These are phyloP conservation scores for Lucinisca nassula DNA, from an alignment of 2,888 invertebrate species.

Conservation along the genomic window DNA sequence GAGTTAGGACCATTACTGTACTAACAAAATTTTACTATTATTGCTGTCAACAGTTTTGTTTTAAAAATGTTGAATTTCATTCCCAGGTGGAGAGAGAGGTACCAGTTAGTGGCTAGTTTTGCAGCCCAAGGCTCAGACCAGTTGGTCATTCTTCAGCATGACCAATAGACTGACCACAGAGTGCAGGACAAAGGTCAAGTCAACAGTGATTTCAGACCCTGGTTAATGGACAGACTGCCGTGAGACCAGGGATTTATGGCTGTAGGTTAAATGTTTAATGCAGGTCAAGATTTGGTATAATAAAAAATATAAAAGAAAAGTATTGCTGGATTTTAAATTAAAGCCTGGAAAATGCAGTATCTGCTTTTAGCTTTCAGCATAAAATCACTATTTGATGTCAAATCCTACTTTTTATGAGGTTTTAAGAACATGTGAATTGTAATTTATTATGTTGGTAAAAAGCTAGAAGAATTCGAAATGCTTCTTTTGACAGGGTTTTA, in stretches of 20 bases:
- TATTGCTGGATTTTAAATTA: neutral
- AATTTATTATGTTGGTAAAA: neutral
- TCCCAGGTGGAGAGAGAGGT: too few relatives aligned
- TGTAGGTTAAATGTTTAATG: neutral
- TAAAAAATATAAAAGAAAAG: neutral
- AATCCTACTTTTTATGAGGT: neutral
- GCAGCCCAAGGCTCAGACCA: neutral
- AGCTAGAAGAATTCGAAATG: neutral
- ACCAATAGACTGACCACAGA: constrained; percentile 63
- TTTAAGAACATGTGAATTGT: neutral
- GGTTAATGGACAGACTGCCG: neutral
- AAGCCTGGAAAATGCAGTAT: neutral
- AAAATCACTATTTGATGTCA: neutral
- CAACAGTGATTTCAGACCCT: neutral
- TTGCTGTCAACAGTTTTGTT: too few relatives aligned
- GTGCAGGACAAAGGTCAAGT: constrained; percentile 5
- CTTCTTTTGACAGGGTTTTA: neutral
- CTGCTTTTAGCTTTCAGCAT: neutral
- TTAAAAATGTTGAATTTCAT: too few relatives aligned
- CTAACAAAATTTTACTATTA: too few relatives aligned
- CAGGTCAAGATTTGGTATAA: neutral
- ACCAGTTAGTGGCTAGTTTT: too few relatives aligned
- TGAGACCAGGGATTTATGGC: neutral
- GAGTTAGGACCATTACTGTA: too few relatives aligned
- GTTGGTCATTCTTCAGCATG: constrained; percentile 38